A percentile compares a stretch with the other conserved stretches of the same genome.
Conservation (phyloP, 2,888 invertebrate genomes). For the Seira musarum region DNA sequence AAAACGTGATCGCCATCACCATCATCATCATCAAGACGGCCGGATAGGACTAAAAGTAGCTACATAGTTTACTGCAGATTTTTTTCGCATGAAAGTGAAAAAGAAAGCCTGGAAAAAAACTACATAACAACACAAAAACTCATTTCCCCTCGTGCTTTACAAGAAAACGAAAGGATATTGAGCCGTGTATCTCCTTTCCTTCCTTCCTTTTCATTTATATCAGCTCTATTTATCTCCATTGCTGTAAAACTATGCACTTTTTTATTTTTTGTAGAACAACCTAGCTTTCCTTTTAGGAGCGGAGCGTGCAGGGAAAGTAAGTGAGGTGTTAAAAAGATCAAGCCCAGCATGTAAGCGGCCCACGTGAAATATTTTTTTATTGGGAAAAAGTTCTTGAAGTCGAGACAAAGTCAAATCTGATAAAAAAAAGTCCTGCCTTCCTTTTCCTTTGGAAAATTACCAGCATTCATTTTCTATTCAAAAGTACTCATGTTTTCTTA, state of each 20-base stretch:
- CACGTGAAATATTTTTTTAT: slow-evolving; percentile 7
- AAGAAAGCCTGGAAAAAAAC: background rate
- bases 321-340: slow-evolving; percentile 7
- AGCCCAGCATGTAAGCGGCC: background rate
- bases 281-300: background rate
- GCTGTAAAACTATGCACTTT: too few relatives aligned
- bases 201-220: too few relatives aligned
- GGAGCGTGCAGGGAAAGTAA: background rate
- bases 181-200: too few relatives aligned
- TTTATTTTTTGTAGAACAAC: too few relatives aligned
- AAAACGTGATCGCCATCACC: background rate
- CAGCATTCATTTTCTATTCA: background rate
- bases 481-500: background rate
- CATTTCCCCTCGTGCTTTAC: too few relatives aligned
- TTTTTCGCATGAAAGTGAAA: background rate
- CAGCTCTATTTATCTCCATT: too few relatives aligned
- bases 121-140: too few relatives aligned
- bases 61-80: background rate
- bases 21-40: background rate
- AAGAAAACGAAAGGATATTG: too few relatives aligned
- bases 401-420: slow-evolving; percentile 6
- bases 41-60: too few relatives aligned
- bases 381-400: slow-evolving; percentile 4
- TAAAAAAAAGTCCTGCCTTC: background rate
- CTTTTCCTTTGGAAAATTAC: background rate